Evolutionary conservation across 2,113 vertebrate species (phyloP), one percentile per base, ranked within the genome.

Genomic region (Pao palembangensis): DNA sequence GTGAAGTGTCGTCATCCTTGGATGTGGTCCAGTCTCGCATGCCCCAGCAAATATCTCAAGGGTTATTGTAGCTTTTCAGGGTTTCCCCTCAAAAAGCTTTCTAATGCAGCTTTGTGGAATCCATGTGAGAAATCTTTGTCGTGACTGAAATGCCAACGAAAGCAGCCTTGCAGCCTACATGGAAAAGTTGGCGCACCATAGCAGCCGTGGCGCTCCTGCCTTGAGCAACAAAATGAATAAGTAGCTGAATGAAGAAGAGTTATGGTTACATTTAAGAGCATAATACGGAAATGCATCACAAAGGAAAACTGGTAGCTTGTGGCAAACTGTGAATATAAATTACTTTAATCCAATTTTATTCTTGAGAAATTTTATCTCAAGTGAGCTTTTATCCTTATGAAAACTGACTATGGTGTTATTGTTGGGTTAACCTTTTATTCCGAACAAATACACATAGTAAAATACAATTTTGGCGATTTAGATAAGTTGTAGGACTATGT

Each of bases 1-100:
- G 84, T 90, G 89, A 38, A 38, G 34, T 38, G 34, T 38, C 81
- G 87, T 90, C 86, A 86, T 86, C 54, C 83, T 91, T 93, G 91
- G 90, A 88, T 73, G n/a, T 67, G 12, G 67, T 71, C 83, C 86
- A 85, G 73, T 66, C 79, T 84, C 64, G 63, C 78, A 79, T 87
- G 71, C 72, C 90, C 88, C 81, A 73, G 65, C 71, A 64, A 73
- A 64, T 83, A 69, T 84, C 78, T 82, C 81, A 58, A 83, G 76
- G 83, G 79, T 73, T 85, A 78, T 75, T 76, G 76, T 73, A 77
- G 78, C 67, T 86, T 88, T 72, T 89, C 75, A 84, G 72, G 80
- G 71, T 59, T 76, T 80, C 68, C 78, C 61, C 74, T 83, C 71
- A 11, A 75, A 70, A 58, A 54, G 46, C 50, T 73, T 59, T 79